Conservation (phyloP, 1,140 invertebrate species). For the Caenorhabditis remanei region DNA sequence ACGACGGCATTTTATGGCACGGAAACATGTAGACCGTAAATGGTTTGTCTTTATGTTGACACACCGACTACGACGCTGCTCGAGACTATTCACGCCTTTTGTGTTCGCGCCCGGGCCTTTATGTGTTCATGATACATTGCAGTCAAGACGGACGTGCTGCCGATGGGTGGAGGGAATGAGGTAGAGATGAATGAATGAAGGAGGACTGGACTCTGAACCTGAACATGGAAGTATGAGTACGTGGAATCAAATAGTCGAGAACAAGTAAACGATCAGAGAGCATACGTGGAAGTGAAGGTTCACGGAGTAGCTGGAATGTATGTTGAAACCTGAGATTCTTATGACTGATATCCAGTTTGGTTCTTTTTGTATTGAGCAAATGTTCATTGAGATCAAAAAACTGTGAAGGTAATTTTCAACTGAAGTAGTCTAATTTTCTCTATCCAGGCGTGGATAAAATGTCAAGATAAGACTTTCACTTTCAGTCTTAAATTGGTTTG, state of each 20-base stretch:
- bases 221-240: slow-evolving; percentile 7
- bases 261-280: slow-evolving; percentile 12
- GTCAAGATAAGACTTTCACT: no score
- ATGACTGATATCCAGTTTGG: no score
- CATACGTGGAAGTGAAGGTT: background rate
- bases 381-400: no score
- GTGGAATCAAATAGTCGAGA: background rate
- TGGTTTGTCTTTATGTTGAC: slow-evolving; percentile 47
- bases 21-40: slow-evolving; percentile 54
- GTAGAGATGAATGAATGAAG: background rate
- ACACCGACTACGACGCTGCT: slow-evolving; percentile 17
- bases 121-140: slow-evolving; percentile 43
- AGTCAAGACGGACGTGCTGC: slow-evolving; percentile 42
- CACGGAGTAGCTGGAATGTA: background rate
- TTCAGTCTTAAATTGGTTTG: no score
- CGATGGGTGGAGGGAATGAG: background rate
- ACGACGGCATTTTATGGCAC: slow-evolving; percentile 32
- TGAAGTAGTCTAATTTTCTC: no score
- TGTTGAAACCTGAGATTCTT: no score
- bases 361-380: no score
- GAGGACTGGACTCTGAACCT: slow-evolving; percentile 39
- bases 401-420: no score
- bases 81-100: slow-evolving; percentile 37
- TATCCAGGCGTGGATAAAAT: no score
- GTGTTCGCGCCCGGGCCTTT: slow-evolving; percentile 37